These are phyloP conservation scores for Myotis vivesi DNA, from an alignment of 2,797 vertebrate species.

Conservation along the genomic window DNA sequence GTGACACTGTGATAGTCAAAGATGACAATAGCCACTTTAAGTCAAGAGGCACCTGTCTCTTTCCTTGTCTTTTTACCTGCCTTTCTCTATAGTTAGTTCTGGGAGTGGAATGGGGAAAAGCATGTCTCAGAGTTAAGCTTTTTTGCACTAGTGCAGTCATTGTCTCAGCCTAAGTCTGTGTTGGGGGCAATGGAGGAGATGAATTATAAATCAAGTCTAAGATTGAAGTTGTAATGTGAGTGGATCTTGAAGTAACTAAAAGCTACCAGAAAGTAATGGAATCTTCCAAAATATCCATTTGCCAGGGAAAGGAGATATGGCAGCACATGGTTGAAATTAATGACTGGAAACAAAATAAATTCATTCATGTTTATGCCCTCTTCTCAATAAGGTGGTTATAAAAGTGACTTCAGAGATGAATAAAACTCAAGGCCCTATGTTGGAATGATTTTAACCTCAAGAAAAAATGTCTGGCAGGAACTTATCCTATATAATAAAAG, in stretches of 20 bases:
- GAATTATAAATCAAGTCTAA: constrained; percentile 14
- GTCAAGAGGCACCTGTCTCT: background rate
- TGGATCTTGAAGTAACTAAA: background rate
- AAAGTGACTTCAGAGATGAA: constrained; percentile 53
- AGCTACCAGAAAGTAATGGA: constrained; percentile 6
- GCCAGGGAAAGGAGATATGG: background rate
- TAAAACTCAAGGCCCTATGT: background rate
- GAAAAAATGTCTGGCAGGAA: background rate
- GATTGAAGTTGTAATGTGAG: background rate
- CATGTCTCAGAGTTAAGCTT: background rate
- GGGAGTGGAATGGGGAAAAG: background rate
- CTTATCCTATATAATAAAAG: background rate
- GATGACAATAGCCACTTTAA: background rate
- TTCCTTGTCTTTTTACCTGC: background rate
- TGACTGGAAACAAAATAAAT: background rate
- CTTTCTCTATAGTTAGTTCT: background rate
- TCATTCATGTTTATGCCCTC: background rate
- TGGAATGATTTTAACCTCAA: constrained; percentile 34
- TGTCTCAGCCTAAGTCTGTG: background rate
- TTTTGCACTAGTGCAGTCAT: background rate
- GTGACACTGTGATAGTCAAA: background rate
- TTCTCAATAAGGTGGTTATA: constrained; percentile 26
- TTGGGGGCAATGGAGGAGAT: background rate
- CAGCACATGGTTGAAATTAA: background rate
- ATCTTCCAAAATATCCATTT: background rate